Evolutionary conservation across 2,797 vertebrate genomes (phyloP), one percentile per base, ranked within the genome.

Genomic region (Mallotus villosus): DNA sequence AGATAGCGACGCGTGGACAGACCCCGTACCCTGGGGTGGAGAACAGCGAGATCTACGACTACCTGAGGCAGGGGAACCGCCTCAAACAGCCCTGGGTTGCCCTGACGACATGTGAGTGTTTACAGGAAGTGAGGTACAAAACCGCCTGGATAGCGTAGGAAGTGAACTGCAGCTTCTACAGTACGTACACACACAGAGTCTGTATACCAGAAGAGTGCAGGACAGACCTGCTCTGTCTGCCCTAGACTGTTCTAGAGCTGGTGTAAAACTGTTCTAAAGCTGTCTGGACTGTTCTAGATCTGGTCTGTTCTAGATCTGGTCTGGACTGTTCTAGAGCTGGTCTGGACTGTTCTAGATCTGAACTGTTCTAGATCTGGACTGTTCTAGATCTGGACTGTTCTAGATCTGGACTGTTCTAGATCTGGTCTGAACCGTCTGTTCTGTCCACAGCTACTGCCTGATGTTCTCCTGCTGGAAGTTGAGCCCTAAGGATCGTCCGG

Each of bases 31-130:
- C 94, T 0, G 93, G 94, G 0, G 92, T 95, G 75, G 93, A 94
- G 74, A 94, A 95, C 90, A 93, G 93, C 0, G 94, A 95, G 76
- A 94, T 95, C 75, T 94, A 94, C 0, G 93, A 94, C 78, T 94
- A 93, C 74, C 85, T 95, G 80, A 84, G 91, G 17, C 92, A 94
- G 76, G 93, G 93, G 2, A 92, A 94, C 71, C 92, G 93, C 5
- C 90, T 94, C 58, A 93, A 94, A 70, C 93, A 94, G 79, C 93
- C 94, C 86, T 85, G 1, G 92, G 94, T 81, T 94, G 93, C 72
- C 89, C 93, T 68, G 93, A 94, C 60, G 87, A 88, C 81, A 81
- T 94, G 93, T 94, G 76, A 92, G 93, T 63, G 64, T 21, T 55
- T n/a, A 55, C 51, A 17, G 51, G 51, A 21, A 11, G n/a, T 24